Evolutionary conservation across 2,113 vertebrate species (phyloP), one percentile per base, ranked within the genome.

Genomic region (Acanthisitta chloris): DNA sequence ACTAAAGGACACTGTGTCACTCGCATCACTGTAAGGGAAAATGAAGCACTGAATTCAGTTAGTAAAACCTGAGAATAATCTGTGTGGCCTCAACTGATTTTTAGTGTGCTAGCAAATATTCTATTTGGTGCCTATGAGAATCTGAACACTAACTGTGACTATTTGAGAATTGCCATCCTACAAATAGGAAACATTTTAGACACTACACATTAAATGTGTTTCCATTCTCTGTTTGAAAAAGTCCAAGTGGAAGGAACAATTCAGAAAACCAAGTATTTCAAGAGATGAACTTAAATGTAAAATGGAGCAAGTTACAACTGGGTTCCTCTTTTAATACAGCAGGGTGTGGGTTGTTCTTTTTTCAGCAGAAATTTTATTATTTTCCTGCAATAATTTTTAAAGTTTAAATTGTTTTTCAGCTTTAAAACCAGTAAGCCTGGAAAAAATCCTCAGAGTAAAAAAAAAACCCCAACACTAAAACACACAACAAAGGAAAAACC

Each of bases 341-440:
- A 46, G 2, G 2, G 1, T 52, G 5, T 46, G 20, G 20, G 9
- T 38, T 20, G 3, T 0, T 11, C n/a, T 66, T 26, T 67, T 49
- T 65, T 33, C 42, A 52, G 34, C 12, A 74, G 8, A 64, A 54
- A 29, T 24, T 14, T n/a, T 17, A 28, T 20, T 0, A 29, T 71
- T 90, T 78, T 67, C 42, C 34, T 80, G 14, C 0, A 2, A 79
- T 10, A 54, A 94, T 59, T 90, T 65, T 28, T 19, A 62, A 46
- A 10, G 10, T 48, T 80, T 36, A 21, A 10, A 52, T 54, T 57
- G 14, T 17, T 87, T 74, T 79, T 88, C 28, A 80, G 13, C 58
- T 90, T 88, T 70, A 83, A 90, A 92, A 64, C 2, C 15, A 61
- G 24, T 5, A 52, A 58, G 21, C n/a, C 58, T 69, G 9, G 14